Conservation (phyloP, 2,797 vertebrate genomes). For the Scarus forsteni region DNA sequence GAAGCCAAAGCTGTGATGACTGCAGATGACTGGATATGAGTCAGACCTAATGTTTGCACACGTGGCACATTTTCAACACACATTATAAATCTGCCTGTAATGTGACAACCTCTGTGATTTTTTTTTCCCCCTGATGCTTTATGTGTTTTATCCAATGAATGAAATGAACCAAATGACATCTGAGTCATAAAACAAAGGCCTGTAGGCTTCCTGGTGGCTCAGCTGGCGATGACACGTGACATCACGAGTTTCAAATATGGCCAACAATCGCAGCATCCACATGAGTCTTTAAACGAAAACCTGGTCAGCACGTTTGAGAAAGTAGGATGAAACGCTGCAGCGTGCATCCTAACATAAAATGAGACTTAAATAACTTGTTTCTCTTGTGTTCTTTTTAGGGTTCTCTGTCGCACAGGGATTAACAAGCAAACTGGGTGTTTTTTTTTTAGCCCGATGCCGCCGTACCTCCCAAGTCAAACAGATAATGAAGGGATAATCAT, state of each 20-base stretch:
- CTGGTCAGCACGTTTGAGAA: conserved; percentile 41
- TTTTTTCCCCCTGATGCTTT: neutral
- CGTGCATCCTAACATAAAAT: conserved; percentile 21
- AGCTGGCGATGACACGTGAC: conserved; percentile 61
- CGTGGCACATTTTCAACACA: conserved; percentile 8
- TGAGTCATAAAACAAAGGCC: conserved; percentile 55
- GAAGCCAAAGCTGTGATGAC: conserved; percentile 7
- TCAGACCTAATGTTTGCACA: neutral
- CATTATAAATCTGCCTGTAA: conserved; percentile 1
- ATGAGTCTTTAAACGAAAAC: conserved; percentile 13
- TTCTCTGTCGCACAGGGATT: conserved; percentile 8
- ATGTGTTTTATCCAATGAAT: conserved; percentile 30
- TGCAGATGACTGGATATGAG: neutral
- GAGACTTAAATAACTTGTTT: conserved; percentile 24
- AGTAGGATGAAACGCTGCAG: conserved; percentile 44
- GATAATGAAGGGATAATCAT: conserved; percentile 54
- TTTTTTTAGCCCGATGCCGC: conserved; percentile 2
- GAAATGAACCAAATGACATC: conserved; percentile 51
- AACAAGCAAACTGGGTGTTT: conserved; percentile 16
- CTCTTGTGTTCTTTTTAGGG: neutral
- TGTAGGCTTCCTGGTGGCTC: conserved; percentile 61
- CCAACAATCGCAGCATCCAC: conserved; percentile 34
- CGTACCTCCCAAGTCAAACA: conserved; percentile 35
- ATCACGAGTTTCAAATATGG: conserved; percentile 38
- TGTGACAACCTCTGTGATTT: conserved; percentile 9